Percentiles rank a stretch among this genome's conserved stretches.
These are phyloP conservation scores for Capromys pilorides DNA, from an alignment of 2,797 vertebrate species.

Conservation along the genomic window DNA sequence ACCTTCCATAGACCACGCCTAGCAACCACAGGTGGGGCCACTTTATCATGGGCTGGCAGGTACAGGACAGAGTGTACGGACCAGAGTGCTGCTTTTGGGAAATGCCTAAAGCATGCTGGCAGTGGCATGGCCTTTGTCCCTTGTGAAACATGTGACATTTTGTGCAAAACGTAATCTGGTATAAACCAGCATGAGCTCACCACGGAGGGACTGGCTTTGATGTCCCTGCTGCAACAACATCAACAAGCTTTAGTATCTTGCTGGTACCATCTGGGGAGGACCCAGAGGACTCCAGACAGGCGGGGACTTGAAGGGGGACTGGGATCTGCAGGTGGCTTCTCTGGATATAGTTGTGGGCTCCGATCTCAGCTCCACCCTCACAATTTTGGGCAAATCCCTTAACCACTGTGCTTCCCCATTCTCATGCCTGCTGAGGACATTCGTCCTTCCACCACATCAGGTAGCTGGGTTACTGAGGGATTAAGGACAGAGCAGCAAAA, in stretches of 20 bases:
- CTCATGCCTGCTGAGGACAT: neutral
- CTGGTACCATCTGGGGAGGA: no score
- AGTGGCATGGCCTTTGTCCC: conserved; percentile 76
- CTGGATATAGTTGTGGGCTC: neutral
- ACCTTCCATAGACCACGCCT: conserved; percentile 30
- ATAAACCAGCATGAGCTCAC: conserved; percentile 24
- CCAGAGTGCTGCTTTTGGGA: conserved; percentile 2
- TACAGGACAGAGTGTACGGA: neutral
- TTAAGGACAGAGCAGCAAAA: neutral
- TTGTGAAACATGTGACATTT: conserved; percentile 28
- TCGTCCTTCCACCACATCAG: neutral
- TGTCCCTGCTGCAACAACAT: neutral
- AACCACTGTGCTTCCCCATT: neutral
- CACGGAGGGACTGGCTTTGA: neutral
- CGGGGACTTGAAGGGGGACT: neutral
- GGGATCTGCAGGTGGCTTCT: neutral
- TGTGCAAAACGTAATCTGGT: conserved; percentile 41
- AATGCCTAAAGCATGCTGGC: conserved; percentile 40
- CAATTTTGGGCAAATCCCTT: neutral
- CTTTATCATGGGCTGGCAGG: conserved; percentile 61
- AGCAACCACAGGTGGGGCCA: neutral
- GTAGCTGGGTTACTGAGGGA: neutral
- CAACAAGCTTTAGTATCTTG: neutral
- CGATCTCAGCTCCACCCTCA: neutral
- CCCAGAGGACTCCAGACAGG: neutral